phyloP scores from a whole-genome alignment of 2,888 invertebrate genomes.

The Hydropsyche betteni region DNA sequence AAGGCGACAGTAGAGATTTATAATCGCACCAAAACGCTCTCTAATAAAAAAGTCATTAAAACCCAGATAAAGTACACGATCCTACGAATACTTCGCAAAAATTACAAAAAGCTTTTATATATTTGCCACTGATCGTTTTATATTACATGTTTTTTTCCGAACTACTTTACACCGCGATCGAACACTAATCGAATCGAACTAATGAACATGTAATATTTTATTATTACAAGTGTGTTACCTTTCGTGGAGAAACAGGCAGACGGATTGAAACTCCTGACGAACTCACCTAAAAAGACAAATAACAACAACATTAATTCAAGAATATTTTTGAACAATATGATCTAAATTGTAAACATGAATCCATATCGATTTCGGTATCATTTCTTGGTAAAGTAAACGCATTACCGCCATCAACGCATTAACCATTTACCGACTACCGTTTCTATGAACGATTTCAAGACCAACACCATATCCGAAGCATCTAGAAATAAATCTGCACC shows the following conservation, averaged over 20 bases:
- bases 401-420: no score
- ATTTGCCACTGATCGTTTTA: not conserved
- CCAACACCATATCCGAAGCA: no score
- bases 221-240: constrained; percentile 50
- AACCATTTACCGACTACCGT: no score
- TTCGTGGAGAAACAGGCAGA: constrained; percentile 52
- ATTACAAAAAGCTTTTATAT: not conserved
- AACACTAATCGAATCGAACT: constrained; percentile 11
- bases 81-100: not conserved
- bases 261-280: constrained; percentile 52
- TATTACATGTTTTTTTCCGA: constrained; percentile 26
- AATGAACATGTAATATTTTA: constrained; percentile 36
- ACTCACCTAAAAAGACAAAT: constrained; percentile 49
- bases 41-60: not conserved
- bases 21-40: not conserved
- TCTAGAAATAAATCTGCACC: no score
- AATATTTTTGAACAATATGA: no score
- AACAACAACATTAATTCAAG: constrained; percentile 27
- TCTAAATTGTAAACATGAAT: not conserved
- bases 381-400: no score
- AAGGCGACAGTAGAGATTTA: no score
- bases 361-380: no score
- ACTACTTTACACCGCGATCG: not conserved
- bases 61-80: not conserved
- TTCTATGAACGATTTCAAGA: no score